Evolutionary conservation across 1,140 invertebrate genomes (phyloP), one percentile per base, ranked within the genome.

Genomic region (Solenopsis invicta): DNA sequence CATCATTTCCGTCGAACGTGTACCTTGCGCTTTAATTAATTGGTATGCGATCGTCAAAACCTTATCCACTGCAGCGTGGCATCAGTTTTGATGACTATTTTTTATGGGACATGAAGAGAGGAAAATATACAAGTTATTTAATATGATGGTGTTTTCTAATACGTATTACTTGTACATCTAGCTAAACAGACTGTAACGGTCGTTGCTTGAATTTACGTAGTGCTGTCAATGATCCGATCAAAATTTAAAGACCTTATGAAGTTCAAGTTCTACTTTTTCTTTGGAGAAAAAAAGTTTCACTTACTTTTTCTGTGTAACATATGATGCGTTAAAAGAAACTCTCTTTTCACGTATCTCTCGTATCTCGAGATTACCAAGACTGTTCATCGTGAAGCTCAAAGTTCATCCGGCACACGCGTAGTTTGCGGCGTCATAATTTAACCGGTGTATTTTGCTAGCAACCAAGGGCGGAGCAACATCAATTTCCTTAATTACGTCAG

Each of bases 401-500:
- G 69, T 84, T 84, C 52, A 74, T 61, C 54, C 69, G 54, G 37
- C 69, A 37, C 29, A 75, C n/a, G 48, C 13, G 13, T 54, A 67
- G 62, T 54, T 54, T 41, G 77, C 69, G 69, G 80, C 80, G 24
- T 74, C 67, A 84, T 84, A 84, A 84, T 84, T 84, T 75, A 74
- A 45, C 52, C 80, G 41, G 72, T 50, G 54, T 74, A 84, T 84
- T 75, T 75, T 74, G 54, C 29, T 18, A 75, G 29, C 54, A 37
- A 75, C 41, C 41, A 74, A 75, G 18, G 54, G 69, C 50, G 34
- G 16, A 78, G 74, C 50, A 85, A 85, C 59, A 85, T 85, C 62
- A 85, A 85, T 85, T 78, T 78, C 61, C 72, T 66, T 76, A 85
- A 85, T 85, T 85, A 78, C 75, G 52, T 76, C 82, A 85, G 82